phyloP scores from a whole-genome alignment of 2,113 vertebrate genomes.

The Xiphorhynchus elegans region DNA sequence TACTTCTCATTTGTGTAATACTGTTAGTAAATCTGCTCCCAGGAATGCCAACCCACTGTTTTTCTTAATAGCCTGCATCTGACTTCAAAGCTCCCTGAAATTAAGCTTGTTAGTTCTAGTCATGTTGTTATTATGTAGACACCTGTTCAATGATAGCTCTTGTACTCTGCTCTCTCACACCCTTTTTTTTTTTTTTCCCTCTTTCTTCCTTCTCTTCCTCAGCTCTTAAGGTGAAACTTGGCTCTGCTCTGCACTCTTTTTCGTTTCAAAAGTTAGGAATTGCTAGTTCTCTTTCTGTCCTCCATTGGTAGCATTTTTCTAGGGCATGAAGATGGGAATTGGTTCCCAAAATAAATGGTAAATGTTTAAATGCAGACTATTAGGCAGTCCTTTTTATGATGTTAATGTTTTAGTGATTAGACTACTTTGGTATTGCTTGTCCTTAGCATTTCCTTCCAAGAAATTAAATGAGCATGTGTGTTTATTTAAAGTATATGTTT shows the following conservation, averaged over 20 bases:
- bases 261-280: background rate
- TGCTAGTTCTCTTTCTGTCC: background rate
- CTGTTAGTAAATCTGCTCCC: background rate
- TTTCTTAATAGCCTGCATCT: slow-evolving; percentile 31
- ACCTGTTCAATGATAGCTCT: slow-evolving; percentile 2
- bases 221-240: background rate
- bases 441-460: background rate
- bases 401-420: background rate
- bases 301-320: background rate
- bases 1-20: slow-evolving; percentile 5
- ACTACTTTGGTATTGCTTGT: background rate
- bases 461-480: background rate
- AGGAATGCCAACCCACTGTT: slow-evolving; percentile 25
- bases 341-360: background rate
- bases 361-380: background rate
- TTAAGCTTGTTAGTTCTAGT: slow-evolving; percentile 44
- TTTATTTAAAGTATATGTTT: background rate
- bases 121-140: background rate
- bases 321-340: background rate
- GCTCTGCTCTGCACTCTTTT: background rate
- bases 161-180: background rate
- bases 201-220: background rate
- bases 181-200: background rate
- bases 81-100: slow-evolving; percentile 55
- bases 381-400: background rate